Base-by-base conservation (phyloP, 2,888 invertebrate species). In the Clostera curtula region DNA sequence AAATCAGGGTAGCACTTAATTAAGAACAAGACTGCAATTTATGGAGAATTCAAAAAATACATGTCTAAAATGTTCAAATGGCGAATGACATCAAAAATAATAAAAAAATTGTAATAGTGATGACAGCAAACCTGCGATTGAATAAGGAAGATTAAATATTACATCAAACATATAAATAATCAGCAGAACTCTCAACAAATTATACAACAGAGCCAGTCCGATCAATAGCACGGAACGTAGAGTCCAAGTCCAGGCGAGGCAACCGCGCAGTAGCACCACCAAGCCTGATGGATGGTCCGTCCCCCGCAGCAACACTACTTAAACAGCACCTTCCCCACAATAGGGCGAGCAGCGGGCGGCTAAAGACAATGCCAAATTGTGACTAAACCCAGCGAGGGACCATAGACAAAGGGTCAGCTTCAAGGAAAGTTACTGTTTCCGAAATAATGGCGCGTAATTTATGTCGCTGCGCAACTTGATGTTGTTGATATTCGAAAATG, bases 211-310 rank as follows among this genome's bases (percentile, higher is more conserved):
- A 14, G 21, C 20, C 27, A 18, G 9, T 20, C 20, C 24, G 22
- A 15, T 28, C 8, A 25, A 27, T 38, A 50, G 47, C 39, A 33
- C n/a, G 44, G 17, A 8, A 12, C 18, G 8, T 15, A 18, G 10
- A 5, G 5, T 30, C 24, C 13, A 25, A 15, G n/a, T 40, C 31
- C 31, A 32, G 43, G 30, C 35, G 27, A 29, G 28, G 13, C 43
- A 61, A 72, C 77, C 77, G 63, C 68, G 68, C 77, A 68, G 77
- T 76, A 77, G 77, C 75, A 49, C 55, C 62, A 62, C 51, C 59
- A 42, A 49, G 43, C 45, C 59, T 64, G 74, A 70, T 69, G 62
- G 67, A 72, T 69, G 36, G 31, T 23, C 36, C 33, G 24, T 36
- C 39, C 35, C 38, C 40, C 36, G 40, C 40, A 47, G 40, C 40